Evolutionary conservation across 2,113 vertebrate genomes (phyloP).

Genomic region (Gobiocypris rarus): DNA sequence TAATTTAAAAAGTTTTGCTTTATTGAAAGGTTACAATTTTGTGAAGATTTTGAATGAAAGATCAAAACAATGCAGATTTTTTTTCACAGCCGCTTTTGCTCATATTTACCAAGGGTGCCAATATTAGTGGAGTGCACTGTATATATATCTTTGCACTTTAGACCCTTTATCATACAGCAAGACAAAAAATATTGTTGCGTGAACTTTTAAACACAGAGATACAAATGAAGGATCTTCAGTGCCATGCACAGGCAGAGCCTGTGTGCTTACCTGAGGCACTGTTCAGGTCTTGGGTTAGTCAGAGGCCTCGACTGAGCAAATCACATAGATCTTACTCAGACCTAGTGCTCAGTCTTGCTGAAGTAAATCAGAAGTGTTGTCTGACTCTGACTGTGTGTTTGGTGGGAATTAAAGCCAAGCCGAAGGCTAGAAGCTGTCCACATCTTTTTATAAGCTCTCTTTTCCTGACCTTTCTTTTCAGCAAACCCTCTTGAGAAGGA

Average conservation of each 20-base stretch:
- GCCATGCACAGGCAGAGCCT: not conserved
- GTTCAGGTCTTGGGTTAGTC: slow-evolving; percentile 47
- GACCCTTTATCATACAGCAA: no score
- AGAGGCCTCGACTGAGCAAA: slow-evolving; percentile 65
- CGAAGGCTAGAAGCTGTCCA: slow-evolving; percentile 79
- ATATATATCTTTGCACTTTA: no score
- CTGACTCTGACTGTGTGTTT: slow-evolving; percentile 71
- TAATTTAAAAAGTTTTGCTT: no score
- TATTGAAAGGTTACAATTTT: no score
- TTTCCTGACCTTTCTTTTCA: slow-evolving; percentile 80
- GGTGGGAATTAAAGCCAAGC: slow-evolving; percentile 78
- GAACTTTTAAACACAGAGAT: slow-evolving; percentile 8
- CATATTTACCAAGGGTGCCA: no score
- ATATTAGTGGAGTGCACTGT: no score
- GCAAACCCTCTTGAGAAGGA: slow-evolving; percentile 73
- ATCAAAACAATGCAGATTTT: no score
- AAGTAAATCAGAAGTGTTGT: slow-evolving; percentile 79
- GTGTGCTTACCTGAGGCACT: slow-evolving; percentile 36
- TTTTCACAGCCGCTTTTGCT: no score
- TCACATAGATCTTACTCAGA: slow-evolving; percentile 75
- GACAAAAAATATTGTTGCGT: not conserved
- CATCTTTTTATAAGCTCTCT: slow-evolving; percentile 73
- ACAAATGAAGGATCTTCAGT: not conserved
- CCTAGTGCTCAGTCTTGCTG: slow-evolving; percentile 74
- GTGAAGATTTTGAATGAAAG: no score